A percentile compares a stretch with the other conserved stretches of the same genome.
phyloP scores from a whole-genome alignment of 2,113 vertebrate species.

The Lampris megalopsis region DNA sequence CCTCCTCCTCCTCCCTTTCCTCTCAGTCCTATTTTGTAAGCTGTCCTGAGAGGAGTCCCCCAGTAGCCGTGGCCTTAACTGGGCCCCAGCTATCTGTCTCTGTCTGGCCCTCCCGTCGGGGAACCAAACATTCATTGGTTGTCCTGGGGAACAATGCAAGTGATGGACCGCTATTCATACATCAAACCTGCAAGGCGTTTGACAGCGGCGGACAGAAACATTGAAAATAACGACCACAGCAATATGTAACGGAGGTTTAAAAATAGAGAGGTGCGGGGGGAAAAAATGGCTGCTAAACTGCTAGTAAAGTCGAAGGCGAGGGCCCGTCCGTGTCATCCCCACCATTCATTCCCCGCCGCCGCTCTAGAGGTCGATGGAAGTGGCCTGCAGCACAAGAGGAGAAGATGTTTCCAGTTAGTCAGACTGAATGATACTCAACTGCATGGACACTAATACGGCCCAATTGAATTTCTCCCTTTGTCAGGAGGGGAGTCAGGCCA shows the following conservation, averaged over 20 bases:
- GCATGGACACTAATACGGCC: slow-evolving; percentile 76
- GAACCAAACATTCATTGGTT: slow-evolving; percentile 78
- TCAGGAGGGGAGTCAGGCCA: slow-evolving; percentile 68
- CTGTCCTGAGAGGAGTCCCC: slow-evolving; percentile 81
- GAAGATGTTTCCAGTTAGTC: slow-evolving; percentile 79
- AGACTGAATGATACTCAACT: slow-evolving; percentile 78
- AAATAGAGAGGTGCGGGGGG: slow-evolving; percentile 72
- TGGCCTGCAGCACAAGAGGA: slow-evolving; percentile 64
- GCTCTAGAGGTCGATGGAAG: slow-evolving; percentile 77
- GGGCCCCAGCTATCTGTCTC: slow-evolving; percentile 80
- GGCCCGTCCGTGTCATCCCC: slow-evolving; percentile 54
- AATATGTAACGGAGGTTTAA: slow-evolving; percentile 81
- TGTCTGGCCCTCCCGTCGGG: slow-evolving; percentile 77
- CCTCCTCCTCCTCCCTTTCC: slow-evolving; percentile 78
- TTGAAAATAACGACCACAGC: slow-evolving; percentile 83
- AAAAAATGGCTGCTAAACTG: slow-evolving; percentile 22
- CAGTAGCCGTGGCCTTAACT: slow-evolving; percentile 76
- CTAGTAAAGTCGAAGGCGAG: slow-evolving; percentile 63
- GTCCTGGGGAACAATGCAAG: slow-evolving; percentile 80
- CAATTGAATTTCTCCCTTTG: slow-evolving; percentile 79
- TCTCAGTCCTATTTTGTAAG: slow-evolving; percentile 84
- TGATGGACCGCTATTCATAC: slow-evolving; percentile 83
- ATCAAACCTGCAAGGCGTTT: slow-evolving; percentile 80
- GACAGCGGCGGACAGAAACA: slow-evolving; percentile 79
- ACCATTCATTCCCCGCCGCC: slow-evolving; percentile 56